These are phyloP conservation scores for Microplitis demolitor DNA, from an alignment of 1,140 invertebrate genomes.

Conservation along the genomic window DNA sequence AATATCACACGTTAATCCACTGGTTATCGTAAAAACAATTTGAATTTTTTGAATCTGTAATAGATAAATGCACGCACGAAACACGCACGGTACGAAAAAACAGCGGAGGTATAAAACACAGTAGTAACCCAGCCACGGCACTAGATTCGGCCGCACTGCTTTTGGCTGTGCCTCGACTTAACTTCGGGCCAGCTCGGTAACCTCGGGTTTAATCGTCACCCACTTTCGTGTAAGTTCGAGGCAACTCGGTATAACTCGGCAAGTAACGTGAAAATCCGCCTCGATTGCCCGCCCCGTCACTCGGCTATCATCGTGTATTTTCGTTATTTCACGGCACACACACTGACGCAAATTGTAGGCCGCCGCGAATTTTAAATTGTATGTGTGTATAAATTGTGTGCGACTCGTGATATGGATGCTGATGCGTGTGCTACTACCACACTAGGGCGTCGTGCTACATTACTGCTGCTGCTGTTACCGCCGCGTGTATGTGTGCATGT, in stretches of 20 bases:
- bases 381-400: not conserved
- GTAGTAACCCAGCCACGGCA: conserved; percentile 35
- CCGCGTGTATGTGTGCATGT: too few relatives aligned
- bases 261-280: not conserved
- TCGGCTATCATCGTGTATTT: conserved; percentile 22
- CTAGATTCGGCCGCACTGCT: conserved; percentile 33
- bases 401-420: conserved; percentile 4
- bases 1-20: not conserved
- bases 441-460: conserved; percentile 2
- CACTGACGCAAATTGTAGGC: not conserved
- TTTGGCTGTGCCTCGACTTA: conserved; percentile 27
- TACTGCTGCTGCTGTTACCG: not conserved
- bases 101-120: not conserved
- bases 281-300: conserved; percentile 17
- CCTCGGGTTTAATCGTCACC: conserved; percentile 14
- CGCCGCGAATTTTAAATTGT: not conserved
- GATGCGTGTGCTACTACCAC: conserved; percentile 11
- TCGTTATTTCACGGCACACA: not conserved
- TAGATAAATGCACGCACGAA: not conserved
- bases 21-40: not conserved
- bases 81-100: conserved; percentile 8
- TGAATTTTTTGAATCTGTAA: not conserved
- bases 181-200: conserved; percentile 23
- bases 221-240: not conserved
- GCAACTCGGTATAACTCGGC: not conserved